Evolutionary conservation across 2,888 invertebrate genomes (phyloP), one percentile per base, ranked within the genome.

Genomic region (Caenorhabditis sp.): DNA sequence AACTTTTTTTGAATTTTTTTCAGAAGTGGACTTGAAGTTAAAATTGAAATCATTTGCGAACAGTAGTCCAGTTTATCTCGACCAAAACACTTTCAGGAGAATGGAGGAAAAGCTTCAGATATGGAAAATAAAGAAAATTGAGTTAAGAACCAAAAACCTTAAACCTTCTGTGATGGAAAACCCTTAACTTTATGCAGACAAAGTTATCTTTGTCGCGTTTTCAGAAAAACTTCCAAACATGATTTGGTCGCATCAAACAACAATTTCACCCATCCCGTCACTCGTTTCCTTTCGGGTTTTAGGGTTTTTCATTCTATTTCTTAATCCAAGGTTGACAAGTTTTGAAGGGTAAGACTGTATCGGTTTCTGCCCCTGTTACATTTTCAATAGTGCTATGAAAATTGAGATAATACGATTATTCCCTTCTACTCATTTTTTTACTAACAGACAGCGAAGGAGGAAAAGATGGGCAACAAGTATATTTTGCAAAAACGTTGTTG

Each of bases 361-460:
- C n/a, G n/a, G n/a, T n/a, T n/a, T n/a, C n/a, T n/a, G n/a, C n/a
- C n/a, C n/a, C n/a, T n/a, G n/a, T n/a, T n/a, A n/a, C 40, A 15
- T 3, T 53, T 35, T 24, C 20, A 32, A 32, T 32, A 32, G 13
- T 35, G n/a, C 11, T 13, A 20, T 6, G 56, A 60, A 70, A 58
- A 22, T 44, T 32, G 22, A 50, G 51, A 67, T 68, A 77, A 77
- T 77, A 32, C 62, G 77, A 77, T 77, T 77, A 77, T 56, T 55
- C 9, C 9, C 60, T 67, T 26, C 13, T 3, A 24, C 37, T 37
- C 18, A 20, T 67, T 70, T 62, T 60, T 55, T 35, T 37, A 40
- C 40, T n/a, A 13, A 40, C 53, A 28, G 56, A 24, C 40, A 11
- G 2, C 6, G 20, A 6, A 50, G n/a, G 22, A 50, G 11, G 22